Evolutionary conservation across 2,888 invertebrate species (phyloP).

Genomic region (Drosophila fulvimacula): DNA sequence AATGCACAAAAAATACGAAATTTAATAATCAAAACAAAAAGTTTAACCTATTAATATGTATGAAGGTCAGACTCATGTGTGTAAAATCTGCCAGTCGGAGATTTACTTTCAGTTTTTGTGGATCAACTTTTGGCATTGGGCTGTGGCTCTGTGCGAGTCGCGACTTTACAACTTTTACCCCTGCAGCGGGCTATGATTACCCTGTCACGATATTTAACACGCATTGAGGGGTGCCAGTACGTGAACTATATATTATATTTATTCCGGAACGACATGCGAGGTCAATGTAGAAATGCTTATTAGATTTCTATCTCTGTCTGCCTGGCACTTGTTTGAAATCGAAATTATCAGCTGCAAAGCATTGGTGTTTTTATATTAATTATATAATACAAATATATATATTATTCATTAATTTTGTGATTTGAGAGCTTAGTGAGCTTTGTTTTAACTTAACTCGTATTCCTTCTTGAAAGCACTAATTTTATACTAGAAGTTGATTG

Average conservation of each 20-base stretch:
- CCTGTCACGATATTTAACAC: constrained; percentile 7
- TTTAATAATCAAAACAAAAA: constrained; percentile 13
- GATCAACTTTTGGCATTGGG: constrained; percentile 31
- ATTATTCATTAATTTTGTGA: too few relatives aligned
- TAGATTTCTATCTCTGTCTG: not conserved
- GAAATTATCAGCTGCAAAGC: not conserved
- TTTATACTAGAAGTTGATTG: too few relatives aligned
- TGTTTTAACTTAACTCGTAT: too few relatives aligned
- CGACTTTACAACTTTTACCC: not conserved
- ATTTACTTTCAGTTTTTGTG: constrained; percentile 63
- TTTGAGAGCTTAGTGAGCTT: too few relatives aligned
- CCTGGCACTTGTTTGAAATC: not conserved
- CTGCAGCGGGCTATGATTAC: not conserved
- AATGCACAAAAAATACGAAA: constrained; percentile 15
- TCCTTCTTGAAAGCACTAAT: too few relatives aligned
- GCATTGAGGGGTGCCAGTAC: constrained; percentile 4
- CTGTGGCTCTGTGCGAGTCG: constrained; percentile 1
- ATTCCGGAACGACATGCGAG: constrained; percentile 11
- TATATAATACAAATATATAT: not conserved
- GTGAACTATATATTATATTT: not conserved
- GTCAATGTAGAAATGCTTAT: not conserved
- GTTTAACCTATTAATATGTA: constrained; percentile 63
- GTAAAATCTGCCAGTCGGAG: constrained; percentile 31
- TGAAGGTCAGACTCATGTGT: constrained; percentile 61
- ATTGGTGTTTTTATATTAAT: not conserved